phyloP scores from a whole-genome alignment of 2,888 invertebrate genomes.

The Parnassius orleans region DNA sequence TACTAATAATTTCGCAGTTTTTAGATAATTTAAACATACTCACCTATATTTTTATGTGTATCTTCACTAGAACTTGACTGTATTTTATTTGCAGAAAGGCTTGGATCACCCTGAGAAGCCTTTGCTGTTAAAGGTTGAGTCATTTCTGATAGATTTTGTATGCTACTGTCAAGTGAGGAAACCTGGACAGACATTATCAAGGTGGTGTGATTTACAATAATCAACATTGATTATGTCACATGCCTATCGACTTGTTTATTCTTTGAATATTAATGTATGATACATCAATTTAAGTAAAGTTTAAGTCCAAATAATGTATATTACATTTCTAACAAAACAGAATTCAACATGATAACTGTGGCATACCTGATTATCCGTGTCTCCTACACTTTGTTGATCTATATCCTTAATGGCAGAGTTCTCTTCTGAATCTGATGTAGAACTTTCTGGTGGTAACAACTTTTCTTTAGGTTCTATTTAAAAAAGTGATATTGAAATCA shows the following conservation, averaged over 20 bases:
- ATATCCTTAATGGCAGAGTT: conserved; percentile 68
- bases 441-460: conserved; percentile 80
- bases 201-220: conserved; percentile 7
- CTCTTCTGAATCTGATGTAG: conserved; percentile 84
- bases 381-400: conserved; percentile 74
- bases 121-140: conserved; percentile 73
- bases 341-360: not conserved
- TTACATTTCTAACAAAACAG: too few relatives aligned
- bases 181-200: conserved; percentile 47
- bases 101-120: conserved; percentile 55
- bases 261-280: too few relatives aligned
- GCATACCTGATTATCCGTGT: conserved; percentile 77
- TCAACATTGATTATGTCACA: too few relatives aligned
- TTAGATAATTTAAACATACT: conserved; percentile 24
- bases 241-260: too few relatives aligned
- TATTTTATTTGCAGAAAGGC: conserved; percentile 55
- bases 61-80: conserved; percentile 70
- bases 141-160: conserved; percentile 74
- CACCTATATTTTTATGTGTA: conserved; percentile 72
- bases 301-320: too few relatives aligned
- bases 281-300: too few relatives aligned
- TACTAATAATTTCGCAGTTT: too few relatives aligned
- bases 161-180: conserved; percentile 74
- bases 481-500: conserved; percentile 1
- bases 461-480: conserved; percentile 66